Evolutionary conservation across 2,797 vertebrate species (phyloP).

Genomic region (Dermochelys coriacea): DNA sequence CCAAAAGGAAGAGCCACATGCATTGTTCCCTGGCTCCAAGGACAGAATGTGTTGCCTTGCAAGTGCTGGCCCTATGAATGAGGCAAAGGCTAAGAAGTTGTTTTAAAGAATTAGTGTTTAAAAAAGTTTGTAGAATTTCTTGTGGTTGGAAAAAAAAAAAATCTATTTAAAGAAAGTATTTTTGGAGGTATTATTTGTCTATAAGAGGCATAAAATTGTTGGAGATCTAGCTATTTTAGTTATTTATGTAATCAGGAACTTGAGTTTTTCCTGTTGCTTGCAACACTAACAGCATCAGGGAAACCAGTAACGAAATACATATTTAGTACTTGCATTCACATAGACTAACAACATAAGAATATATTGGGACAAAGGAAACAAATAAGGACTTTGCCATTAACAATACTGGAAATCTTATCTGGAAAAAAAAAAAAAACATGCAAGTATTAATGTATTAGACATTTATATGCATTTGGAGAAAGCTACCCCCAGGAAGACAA

Average conservation of each 20-base stretch:
- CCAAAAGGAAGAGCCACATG: background rate
- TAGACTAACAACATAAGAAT: background rate
- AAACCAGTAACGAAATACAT: background rate
- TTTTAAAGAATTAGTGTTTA: background rate
- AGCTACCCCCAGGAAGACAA: background rate
- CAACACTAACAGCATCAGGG: background rate
- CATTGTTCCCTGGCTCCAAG: background rate
- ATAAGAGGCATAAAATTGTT: background rate
- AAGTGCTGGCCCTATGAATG: background rate
- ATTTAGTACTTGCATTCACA: background rate
- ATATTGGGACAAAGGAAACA: background rate
- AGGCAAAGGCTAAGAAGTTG: background rate
- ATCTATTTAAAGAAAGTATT: background rate
- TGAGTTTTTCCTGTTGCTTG: background rate
- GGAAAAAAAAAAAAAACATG: background rate
- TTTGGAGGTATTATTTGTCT: background rate
- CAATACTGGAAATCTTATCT: background rate
- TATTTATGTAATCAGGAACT: background rate
- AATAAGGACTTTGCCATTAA: background rate
- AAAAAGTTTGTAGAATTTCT: background rate
- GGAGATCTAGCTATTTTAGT: background rate
- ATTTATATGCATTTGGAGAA: background rate
- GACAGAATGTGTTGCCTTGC: background rate
- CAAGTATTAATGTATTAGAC: rapidly evolving
- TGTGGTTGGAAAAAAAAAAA: background rate